Base-by-base conservation (phyloP, 2,113 vertebrate genomes). In the Orientallactaga bullata region DNA sequence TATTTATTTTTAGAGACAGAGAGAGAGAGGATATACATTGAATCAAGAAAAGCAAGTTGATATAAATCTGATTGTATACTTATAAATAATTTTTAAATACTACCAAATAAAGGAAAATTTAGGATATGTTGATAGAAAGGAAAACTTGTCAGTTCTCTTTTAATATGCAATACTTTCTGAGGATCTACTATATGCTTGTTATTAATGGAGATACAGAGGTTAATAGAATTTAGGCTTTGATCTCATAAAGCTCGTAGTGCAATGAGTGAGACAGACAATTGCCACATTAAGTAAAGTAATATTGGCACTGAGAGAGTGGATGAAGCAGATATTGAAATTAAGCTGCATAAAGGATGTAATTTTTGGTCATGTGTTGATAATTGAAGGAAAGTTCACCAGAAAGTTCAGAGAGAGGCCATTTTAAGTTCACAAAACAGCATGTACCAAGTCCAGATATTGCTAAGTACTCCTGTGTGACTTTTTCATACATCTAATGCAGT, bases 11-110 rank as follows among this genome's bases (percentile, higher is more conserved):
- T n/a, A n/a, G n/a, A n/a, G n/a, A n/a, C n/a, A n/a, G n/a, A n/a
- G n/a, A n/a, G n/a, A n/a, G n/a, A 32, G 85, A 78, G 7, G 66
- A 91, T 82, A 6, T 47, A 20, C 85, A 18, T 76, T 85, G 11
- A 66, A 80, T 55, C 42, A 76, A 84, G 65, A 80, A 80, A 77
- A 73, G n/a, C 78, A 83, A 86, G 32, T 69, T 32, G 61, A 90
- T 85, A 66, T 76, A 39, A 79, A 3, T 72, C 28, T 26, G 20
- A 42, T 35, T 6, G 77, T 20, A 39, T 69, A 81, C 77, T 90
- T 28, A 71, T 8, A 26, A 85, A 55, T 1, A 55, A 55, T 37
- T 35, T 90, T 16, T 23, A 42, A 94, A 66, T 78, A 82, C 15
- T 93, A 1, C 35, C 88, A 26, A 91, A 60, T 88, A 88, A 85